phyloP scores from a whole-genome alignment of 2,888 invertebrate species.

The Punctoribates punctum region DNA sequence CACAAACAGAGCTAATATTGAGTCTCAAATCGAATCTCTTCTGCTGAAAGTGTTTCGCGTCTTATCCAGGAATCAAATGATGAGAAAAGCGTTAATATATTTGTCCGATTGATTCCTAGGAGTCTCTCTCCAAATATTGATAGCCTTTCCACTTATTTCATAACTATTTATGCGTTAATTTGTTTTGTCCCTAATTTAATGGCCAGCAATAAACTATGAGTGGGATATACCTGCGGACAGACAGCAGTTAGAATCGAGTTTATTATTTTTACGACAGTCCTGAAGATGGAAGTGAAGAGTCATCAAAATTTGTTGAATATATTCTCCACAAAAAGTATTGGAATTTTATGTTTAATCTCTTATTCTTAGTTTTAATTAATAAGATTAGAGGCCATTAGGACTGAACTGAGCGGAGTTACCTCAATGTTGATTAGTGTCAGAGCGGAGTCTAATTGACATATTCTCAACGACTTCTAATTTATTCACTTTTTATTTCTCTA shows the following conservation, averaged over 20 bases:
- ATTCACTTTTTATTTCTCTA: slow-evolving; percentile 18
- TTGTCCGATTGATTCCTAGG: background rate
- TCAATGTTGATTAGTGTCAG: slow-evolving; percentile 28
- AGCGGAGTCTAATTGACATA: slow-evolving; percentile 2
- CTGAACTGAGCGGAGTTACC: background rate
- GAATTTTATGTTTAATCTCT: background rate
- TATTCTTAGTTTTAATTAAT: slow-evolving; percentile 17
- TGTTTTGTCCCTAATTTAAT: background rate
- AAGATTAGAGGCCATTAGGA: slow-evolving; percentile 25
- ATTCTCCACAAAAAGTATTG: background rate
- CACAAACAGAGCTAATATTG: too few species aligned
- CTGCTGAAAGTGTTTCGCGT: background rate
- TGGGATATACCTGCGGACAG: background rate
- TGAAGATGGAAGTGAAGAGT: slow-evolving; percentile 21
- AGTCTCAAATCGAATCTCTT: too few species aligned
- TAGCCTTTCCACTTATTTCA: background rate
- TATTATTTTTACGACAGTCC: background rate
- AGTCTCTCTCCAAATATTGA: background rate
- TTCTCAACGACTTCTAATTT: slow-evolving; percentile 27
- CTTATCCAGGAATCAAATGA: background rate
- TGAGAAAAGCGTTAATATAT: background rate
- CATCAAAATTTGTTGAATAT: background rate
- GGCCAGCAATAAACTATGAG: background rate
- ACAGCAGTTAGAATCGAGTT: background rate
- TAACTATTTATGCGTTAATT: background rate